phyloP scores from a whole-genome alignment of 2,113 vertebrate species.

The Crotophaga sulcirostris region DNA sequence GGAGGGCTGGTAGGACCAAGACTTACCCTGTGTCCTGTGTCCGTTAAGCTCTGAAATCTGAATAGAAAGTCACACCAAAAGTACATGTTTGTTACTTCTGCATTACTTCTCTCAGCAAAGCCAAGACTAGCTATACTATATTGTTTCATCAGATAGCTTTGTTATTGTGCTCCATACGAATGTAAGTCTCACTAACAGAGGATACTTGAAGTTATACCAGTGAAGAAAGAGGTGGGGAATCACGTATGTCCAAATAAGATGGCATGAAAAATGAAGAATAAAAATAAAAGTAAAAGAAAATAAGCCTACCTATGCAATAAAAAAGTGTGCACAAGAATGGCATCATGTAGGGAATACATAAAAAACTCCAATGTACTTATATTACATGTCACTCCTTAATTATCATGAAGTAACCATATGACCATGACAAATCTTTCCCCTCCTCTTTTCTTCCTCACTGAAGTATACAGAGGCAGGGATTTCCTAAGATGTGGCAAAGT shows the following conservation, averaged over 20 bases:
- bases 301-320: background rate
- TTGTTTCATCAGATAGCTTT: background rate
- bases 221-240: background rate
- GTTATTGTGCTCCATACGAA: background rate
- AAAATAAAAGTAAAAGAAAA: background rate
- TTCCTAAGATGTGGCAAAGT: background rate
- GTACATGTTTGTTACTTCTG: background rate
- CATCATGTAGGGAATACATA: background rate
- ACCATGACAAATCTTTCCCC: background rate
- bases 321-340: background rate
- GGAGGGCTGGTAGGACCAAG: background rate
- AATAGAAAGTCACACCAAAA: background rate
- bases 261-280: background rate
- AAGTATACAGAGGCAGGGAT: background rate
- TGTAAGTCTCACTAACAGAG: background rate
- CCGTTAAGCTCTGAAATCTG: background rate
- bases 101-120: background rate
- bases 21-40: rapidly evolving
- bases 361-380: background rate
- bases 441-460: background rate
- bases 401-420: background rate
- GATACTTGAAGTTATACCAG: background rate
- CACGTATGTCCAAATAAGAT: background rate
- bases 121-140: background rate
- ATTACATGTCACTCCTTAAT: background rate